phyloP scores from a whole-genome alignment of 2,797 vertebrate species.

The Orientallactaga sibirica region DNA sequence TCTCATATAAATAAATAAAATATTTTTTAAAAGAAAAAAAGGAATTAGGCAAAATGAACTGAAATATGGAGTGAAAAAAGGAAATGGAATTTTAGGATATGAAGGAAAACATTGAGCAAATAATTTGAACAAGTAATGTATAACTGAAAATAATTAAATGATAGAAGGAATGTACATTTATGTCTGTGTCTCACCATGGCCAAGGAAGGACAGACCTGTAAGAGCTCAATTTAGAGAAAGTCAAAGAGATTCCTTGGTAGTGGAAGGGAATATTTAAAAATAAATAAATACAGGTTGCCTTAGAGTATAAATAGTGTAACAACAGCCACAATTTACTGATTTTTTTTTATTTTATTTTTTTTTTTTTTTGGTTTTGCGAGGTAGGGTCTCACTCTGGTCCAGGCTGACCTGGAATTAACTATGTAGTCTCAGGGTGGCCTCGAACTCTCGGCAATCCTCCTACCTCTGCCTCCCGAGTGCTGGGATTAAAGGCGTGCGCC shows the following conservation, averaged over 20 bases:
- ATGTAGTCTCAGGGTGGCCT: too few species aligned
- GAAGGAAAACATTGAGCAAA: background rate
- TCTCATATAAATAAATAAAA: too few species aligned
- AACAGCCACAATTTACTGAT: background rate
- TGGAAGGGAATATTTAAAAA: background rate
- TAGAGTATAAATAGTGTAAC: background rate
- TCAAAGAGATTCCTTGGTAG: background rate
- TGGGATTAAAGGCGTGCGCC: too few species aligned
- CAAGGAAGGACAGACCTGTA: background rate
- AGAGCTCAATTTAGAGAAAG: background rate
- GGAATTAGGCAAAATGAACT: background rate
- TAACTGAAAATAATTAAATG: background rate
- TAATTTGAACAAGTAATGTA: background rate
- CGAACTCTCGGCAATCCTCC: too few species aligned
- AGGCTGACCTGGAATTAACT: too few species aligned
- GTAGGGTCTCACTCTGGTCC: too few species aligned
- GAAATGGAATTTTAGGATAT: constrained; percentile 31
- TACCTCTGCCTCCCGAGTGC: too few species aligned
- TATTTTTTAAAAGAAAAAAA: background rate
- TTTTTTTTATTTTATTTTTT: too few species aligned
- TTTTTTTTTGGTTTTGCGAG: too few species aligned
- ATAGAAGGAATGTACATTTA: background rate
- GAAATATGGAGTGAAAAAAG: background rate
- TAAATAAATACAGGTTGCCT: background rate
- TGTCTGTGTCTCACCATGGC: background rate